Base-by-base conservation (phyloP, 2,797 vertebrate genomes). In the Amblyraja radiata region DNA sequence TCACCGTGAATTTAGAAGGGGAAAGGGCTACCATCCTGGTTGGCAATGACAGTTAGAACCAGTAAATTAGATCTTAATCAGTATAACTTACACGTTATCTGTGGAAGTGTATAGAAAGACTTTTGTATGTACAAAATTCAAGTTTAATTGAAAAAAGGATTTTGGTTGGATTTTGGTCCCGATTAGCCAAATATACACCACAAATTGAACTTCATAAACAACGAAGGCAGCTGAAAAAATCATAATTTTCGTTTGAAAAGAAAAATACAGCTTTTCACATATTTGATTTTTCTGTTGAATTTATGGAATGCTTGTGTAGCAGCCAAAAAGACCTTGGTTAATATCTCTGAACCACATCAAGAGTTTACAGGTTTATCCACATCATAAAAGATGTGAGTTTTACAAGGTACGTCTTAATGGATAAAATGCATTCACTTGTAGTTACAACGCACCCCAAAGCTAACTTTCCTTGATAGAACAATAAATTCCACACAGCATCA, bases 301-400 rank as follows among this genome's bases (percentile, higher is more conserved):
- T 21, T 71, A 76, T 88, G 90, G 90, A 92, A 92, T 92, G 90
- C 25, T 21, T 54, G 68, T 58, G 23, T 71, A 25, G 90, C 18
- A 92, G 90, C 71, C 71, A 92, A 92, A 92, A 76, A 76, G 90
- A 76, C 90, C 90, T 74, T 76, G 25, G 90, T 74, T 92, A 58
- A 92, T 76, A 92, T 92, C 73, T 74, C 71, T 46, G 58, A 92
- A 92, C 90, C 71, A 76, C 90, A 92, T 92, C 90, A 92, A 92
- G 25, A 46, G 68, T 92, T 92, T 92, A 46, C 2, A 68, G 28
- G 71, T 73, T 58, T 92, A 92, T 92, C 71, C 71, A 76, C 71
- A 92, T 92, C 71, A 92, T 92, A 92, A 76, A 92, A 92, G 90
- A 76, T 92, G 71, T 91, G 46, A 74, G 73, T 76, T 73, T 73